Percentiles rank a stretch among this genome's conserved stretches.
These are phyloP conservation scores for Pristionchus maxplancki DNA, from an alignment of 2,888 invertebrate genomes.

Conservation along the genomic window DNA sequence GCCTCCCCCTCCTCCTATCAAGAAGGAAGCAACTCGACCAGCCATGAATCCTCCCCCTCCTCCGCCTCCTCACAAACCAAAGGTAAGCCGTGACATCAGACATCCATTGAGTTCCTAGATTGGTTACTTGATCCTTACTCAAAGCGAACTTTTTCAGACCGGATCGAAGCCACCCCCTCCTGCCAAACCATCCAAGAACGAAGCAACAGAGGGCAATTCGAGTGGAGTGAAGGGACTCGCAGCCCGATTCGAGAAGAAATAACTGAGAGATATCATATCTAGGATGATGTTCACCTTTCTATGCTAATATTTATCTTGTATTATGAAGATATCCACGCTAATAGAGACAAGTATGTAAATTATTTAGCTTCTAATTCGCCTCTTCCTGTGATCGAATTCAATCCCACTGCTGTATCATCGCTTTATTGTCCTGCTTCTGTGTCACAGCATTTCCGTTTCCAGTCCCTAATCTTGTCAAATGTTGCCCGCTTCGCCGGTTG, in stretches of 20 bases:
- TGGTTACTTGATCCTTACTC: no score
- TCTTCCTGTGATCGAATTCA: slow-evolving; percentile 7
- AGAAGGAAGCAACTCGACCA: slow-evolving; percentile 51
- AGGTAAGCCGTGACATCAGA: no score
- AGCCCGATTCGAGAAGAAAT: slow-evolving; percentile 50
- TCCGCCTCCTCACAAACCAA: slow-evolving; percentile 60
- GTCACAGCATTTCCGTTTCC: not conserved
- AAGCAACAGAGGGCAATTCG: not conserved
- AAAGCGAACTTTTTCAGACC: not conserved
- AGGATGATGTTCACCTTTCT: not conserved
- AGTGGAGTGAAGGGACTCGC: not conserved
- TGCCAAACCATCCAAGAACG: not conserved
- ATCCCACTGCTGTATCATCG: slow-evolving; percentile 19
- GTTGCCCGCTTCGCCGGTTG: slow-evolving; percentile 1
- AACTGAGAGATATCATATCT: slow-evolving; percentile 25
- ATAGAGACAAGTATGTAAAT: not conserved
- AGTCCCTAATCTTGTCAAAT: not conserved
- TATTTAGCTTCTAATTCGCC: slow-evolving; percentile 5
- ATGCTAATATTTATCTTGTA: not conserved
- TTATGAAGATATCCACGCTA: not conserved
- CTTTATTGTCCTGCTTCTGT: not conserved
- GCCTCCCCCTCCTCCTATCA: slow-evolving; percentile 37
- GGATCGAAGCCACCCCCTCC: slow-evolving; percentile 42
- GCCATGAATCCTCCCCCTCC: slow-evolving; percentile 61
- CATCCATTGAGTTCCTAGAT: no score